These are phyloP conservation scores for Thalassaphorura encarpata DNA, from an alignment of 1,140 invertebrate species.

Conservation along the genomic window DNA sequence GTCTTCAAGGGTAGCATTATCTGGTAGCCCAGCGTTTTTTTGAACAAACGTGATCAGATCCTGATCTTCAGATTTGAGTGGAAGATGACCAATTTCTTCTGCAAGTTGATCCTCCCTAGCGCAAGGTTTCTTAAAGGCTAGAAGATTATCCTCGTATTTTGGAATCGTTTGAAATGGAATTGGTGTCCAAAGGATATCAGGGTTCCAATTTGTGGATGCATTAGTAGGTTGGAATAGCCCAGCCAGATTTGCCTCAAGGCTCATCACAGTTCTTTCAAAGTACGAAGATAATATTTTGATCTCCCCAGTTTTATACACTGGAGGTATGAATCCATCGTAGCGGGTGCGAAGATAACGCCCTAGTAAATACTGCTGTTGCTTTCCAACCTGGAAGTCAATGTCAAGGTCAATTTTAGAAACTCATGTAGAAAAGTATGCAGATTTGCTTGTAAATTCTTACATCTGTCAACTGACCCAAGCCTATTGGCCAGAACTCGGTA, in stretches of 20 bases:
- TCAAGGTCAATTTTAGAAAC: background rate
- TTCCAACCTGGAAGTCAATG: background rate
- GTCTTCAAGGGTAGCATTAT: no score
- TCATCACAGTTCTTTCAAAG: background rate
- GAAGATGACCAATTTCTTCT: no score
- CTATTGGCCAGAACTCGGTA: constrained; percentile 56
- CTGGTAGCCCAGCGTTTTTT: no score
- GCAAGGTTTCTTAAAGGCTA: no score
- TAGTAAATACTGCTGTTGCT: constrained; percentile 1
- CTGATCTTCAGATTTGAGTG: no score
- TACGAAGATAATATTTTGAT: background rate
- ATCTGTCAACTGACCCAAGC: constrained; percentile 66
- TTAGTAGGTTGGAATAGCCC: background rate
- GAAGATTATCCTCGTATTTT: background rate
- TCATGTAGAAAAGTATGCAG: background rate
- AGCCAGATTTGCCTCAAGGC: background rate
- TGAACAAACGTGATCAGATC: no score
- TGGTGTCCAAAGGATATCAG: background rate
- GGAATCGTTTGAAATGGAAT: background rate
- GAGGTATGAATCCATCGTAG: background rate
- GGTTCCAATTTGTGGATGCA: background rate
- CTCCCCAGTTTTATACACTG: background rate
- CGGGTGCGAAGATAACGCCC: background rate
- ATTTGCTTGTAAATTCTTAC: constrained; percentile 39
- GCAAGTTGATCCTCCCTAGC: no score